These are phyloP conservation scores for Ageneiosus marmoratus DNA, from an alignment of 2,113 vertebrate genomes.

Conservation along the genomic window DNA sequence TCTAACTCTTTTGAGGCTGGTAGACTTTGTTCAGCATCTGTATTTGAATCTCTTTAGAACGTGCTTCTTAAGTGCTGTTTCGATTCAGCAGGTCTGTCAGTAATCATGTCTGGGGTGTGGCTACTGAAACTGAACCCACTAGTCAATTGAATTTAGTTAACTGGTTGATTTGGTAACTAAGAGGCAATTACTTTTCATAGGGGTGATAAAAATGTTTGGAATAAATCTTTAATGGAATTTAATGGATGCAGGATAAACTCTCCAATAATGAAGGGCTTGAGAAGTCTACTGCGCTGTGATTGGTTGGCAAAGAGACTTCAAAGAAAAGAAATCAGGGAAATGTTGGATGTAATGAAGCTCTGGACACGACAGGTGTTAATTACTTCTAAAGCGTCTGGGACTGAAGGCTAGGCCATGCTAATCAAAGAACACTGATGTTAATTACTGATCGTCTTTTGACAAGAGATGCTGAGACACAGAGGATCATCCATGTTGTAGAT, in stretches of 20 bases:
- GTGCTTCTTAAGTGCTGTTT: too few relatives aligned
- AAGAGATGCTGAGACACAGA: constrained; percentile 49
- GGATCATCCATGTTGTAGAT: constrained; percentile 13
- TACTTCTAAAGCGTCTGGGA: constrained; percentile 66
- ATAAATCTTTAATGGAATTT: too few relatives aligned
- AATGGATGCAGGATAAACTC: neutral
- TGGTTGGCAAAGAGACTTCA: neutral
- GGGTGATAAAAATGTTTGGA: too few relatives aligned
- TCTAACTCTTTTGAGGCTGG: too few relatives aligned
- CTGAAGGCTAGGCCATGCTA: constrained; percentile 71
- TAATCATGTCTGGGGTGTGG: too few relatives aligned
- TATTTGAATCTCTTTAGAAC: too few relatives aligned
- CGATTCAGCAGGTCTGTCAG: too few relatives aligned
- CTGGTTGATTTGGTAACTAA: too few relatives aligned
- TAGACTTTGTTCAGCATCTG: too few relatives aligned
- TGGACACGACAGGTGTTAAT: constrained; percentile 63
- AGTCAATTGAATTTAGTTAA: too few relatives aligned
- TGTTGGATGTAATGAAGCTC: constrained; percentile 18
- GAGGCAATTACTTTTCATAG: too few relatives aligned
- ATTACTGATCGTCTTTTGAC: constrained; percentile 66
- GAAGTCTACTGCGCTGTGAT: neutral
- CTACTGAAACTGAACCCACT: too few relatives aligned
- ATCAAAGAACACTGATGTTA: constrained; percentile 73
- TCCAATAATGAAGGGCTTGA: neutral
- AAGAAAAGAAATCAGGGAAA: constrained; percentile 20